Evolutionary conservation across 2,888 invertebrate genomes (phyloP), one percentile per base, ranked within the genome.

Genomic region (Margaritifera margaritifera): DNA sequence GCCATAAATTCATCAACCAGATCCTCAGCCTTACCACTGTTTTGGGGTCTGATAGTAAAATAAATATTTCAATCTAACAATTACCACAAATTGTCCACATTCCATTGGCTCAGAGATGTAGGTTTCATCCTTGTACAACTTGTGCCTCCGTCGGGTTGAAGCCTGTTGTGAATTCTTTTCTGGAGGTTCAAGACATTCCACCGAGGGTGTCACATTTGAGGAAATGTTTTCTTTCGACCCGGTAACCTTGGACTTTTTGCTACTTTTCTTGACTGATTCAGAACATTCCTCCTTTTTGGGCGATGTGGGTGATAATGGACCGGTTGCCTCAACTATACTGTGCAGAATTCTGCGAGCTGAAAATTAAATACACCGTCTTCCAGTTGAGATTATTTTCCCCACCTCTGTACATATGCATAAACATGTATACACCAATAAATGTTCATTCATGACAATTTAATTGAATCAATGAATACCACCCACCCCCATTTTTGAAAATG

Each of bases 101-200:
- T 78, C 77, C 27, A 80, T 51, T 22, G 78, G 80, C 62, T 78
- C 75, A 24, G 80, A 80, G 59, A 80, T 78, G 58, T 73, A 77
- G 53, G 76, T 62, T 6, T 74, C 72, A 22, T 80, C 78, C 31
- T 73, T 78, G 64, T 80, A 80, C 27, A 80, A 60, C n/a, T 69
- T 67, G 65, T 80, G 78, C 22, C 73, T 71, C 15, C 68, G 74
- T 31, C 74, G 55, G 6, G 72, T 68, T 22, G 65, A 59, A 24
- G 72, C 65, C 15, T 42, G 42, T 6, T 62, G 19, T 11, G 66
- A 55, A 31, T 77, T 74, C 68, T 68, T 71, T 50, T 71, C 69
- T 25, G 56, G 53, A 31, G 55, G 58, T n/a, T 67, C 68, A 25
- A 62, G 54, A 55, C 25, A 58, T 19, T 58, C 53, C 19, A 56